Evolutionary conservation across 1,140 invertebrate genomes (phyloP).

Genomic region (Brachionus paranguensis): DNA sequence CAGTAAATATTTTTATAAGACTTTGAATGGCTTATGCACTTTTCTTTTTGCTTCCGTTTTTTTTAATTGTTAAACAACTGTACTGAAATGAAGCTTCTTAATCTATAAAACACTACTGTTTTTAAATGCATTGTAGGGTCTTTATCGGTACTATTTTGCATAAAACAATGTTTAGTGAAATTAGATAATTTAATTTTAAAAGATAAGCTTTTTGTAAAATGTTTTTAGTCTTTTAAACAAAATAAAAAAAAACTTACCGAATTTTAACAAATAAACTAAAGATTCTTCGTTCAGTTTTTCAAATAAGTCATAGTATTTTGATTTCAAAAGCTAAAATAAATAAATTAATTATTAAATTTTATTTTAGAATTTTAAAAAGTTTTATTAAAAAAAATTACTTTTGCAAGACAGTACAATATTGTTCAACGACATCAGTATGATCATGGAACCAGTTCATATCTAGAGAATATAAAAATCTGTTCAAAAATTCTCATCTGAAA

Average conservation of each 20-base stretch:
- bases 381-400: background rate
- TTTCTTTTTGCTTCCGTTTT: too few relatives aligned
- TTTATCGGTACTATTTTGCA: too few relatives aligned
- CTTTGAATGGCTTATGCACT: too few relatives aligned
- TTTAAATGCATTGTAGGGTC: too few relatives aligned
- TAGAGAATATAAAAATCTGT: background rate
- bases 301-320: constrained; percentile 38
- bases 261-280: constrained; percentile 16
- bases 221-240: too few relatives aligned
- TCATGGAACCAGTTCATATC: constrained; percentile 40
- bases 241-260: background rate
- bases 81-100: too few relatives aligned
- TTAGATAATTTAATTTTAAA: too few relatives aligned
- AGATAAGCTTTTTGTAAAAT: too few relatives aligned
- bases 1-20: too few relatives aligned
- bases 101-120: too few relatives aligned
- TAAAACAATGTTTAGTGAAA: too few relatives aligned
- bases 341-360: background rate
- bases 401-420: constrained; percentile 35
- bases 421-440: constrained; percentile 37
- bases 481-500: background rate
- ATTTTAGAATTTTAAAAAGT: background rate
- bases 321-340: constrained; percentile 20
- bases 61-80: too few relatives aligned
- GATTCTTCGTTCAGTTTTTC: constrained; percentile 24